Conservation (phyloP, 2,797 vertebrate genomes). For the Channa striata region DNA sequence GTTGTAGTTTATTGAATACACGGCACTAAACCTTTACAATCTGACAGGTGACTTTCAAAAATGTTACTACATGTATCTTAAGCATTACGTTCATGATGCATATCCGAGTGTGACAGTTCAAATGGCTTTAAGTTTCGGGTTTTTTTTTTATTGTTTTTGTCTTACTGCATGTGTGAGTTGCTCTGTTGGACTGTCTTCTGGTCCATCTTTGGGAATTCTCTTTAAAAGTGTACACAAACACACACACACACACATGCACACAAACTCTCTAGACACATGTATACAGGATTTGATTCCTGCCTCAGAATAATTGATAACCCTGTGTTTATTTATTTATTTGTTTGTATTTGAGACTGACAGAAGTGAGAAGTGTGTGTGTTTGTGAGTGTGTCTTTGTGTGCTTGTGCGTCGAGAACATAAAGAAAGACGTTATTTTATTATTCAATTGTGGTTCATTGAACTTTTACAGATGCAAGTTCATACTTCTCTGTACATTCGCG, state of each 20-base stretch:
- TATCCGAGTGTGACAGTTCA: constrained; percentile 10
- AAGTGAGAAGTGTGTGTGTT: constrained; percentile 51
- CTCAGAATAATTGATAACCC: constrained; percentile 82
- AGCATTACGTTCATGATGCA: background rate
- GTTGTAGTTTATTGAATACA: background rate
- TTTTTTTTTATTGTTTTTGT: constrained; percentile 38
- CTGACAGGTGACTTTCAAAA: background rate
- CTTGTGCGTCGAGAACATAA: constrained; percentile 1
- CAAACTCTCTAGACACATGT: constrained; percentile 70
- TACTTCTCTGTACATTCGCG: background rate
- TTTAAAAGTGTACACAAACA: constrained; percentile 54
- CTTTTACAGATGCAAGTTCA: constrained; percentile 7
- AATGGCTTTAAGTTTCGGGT: background rate
- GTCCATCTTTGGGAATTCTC: constrained; percentile 63
- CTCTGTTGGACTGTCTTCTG: constrained; percentile 45
- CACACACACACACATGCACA: constrained; percentile 4
- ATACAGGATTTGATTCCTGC: constrained; percentile 76
- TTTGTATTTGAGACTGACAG: constrained; percentile 80
- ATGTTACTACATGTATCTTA: background rate
- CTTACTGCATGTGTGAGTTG: constrained; percentile 22
- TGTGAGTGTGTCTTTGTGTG: constrained; percentile 30
- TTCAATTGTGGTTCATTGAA: constrained; percentile 40
- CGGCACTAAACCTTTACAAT: background rate
- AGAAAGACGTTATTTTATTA: constrained; percentile 46
- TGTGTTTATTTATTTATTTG: constrained; percentile 85